Base-by-base conservation (phyloP, 1,140 invertebrate species). In the Leptonema lineaticorne region DNA sequence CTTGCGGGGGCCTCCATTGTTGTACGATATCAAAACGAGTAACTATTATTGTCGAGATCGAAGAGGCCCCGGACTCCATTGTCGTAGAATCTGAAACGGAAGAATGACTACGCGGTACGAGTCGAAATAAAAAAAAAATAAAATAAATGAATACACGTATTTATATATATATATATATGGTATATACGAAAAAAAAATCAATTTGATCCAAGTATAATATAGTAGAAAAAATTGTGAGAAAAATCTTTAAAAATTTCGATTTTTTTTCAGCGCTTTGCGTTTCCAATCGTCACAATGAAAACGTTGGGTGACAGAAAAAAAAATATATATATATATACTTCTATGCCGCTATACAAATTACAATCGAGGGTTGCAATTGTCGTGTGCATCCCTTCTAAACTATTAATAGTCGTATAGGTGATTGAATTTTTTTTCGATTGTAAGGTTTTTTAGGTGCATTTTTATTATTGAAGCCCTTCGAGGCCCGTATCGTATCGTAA, bases 401-500 rank as follows among this genome's bases (percentile, higher is more conserved):
- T 41, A 27, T 4, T 4, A 1, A 27, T 28, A 41, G 20, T 28
- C n/a, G 29, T 59, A 37, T 37, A 62, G 33, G 33, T 62, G 59
- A 62, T 62, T 62, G 59, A 62, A 20, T 62, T 60, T 62, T n/a
- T 58, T 62, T 33, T 59, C 50, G 27, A 53, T 53, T 24, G 8
- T 26, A 9, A 9, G 11, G 1, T 53, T 26, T 53, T 53, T 53
- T 53, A n/a, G n/a, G n/a, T n/a, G 8, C 9, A 7, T 53, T 53
- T 14, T 7, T 53, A 26, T 53, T 26, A 45, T 26, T 53, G 50
- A 53, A 53, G 22, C 50, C 50, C 50, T 53, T 26, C 59, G 29
- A 45, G 9, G 33, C 30, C 59, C 59, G 37, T 24, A 45, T 62
- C 50, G 3, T 53, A 37, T 62, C 59, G 30, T 16, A 62, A 62